A percentile compares a stretch with the other conserved stretches of the same genome.
Conservation (phyloP, 2,113 vertebrate genomes). For the human region DNA sequence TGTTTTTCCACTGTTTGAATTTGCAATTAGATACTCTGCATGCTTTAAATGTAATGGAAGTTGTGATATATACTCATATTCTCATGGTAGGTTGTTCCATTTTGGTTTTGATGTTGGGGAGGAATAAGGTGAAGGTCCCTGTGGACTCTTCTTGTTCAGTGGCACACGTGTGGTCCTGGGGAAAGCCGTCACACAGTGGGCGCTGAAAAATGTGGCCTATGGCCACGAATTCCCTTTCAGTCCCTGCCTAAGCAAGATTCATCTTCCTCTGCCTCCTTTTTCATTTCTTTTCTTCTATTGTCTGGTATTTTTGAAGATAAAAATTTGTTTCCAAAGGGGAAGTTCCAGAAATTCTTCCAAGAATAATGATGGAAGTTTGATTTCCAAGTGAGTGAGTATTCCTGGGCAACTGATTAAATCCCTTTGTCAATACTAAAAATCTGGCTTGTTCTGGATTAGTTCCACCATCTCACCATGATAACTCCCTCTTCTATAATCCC, state of each 20-base stretch:
- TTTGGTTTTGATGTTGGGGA: not conserved
- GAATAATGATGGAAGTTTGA: not conserved
- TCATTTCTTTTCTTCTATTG: not conserved
- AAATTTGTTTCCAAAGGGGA: not conserved
- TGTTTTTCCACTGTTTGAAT: conserved; percentile 11
- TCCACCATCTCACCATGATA: not conserved
- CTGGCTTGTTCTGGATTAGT: not conserved
- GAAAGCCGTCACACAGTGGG: not conserved
- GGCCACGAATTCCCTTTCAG: not conserved
- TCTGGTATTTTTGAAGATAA: not conserved
- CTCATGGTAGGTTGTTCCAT: not conserved
- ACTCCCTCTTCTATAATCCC: not conserved
- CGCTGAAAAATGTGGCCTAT: not conserved
- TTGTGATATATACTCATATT: not conserved
- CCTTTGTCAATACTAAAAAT: not conserved
- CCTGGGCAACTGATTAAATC: not conserved
- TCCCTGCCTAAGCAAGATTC: not conserved
- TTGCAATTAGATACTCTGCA: not conserved
- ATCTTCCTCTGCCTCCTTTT: not conserved
- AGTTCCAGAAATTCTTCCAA: not conserved
- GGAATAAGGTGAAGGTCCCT: not conserved
- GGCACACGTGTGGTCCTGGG: too few species aligned
- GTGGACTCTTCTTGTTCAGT: too few species aligned
- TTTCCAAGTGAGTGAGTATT: not conserved
- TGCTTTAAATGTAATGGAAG: not conserved